Base-by-base conservation (phyloP, 2,797 vertebrate genomes). In the Babyrousa celebensis region DNA sequence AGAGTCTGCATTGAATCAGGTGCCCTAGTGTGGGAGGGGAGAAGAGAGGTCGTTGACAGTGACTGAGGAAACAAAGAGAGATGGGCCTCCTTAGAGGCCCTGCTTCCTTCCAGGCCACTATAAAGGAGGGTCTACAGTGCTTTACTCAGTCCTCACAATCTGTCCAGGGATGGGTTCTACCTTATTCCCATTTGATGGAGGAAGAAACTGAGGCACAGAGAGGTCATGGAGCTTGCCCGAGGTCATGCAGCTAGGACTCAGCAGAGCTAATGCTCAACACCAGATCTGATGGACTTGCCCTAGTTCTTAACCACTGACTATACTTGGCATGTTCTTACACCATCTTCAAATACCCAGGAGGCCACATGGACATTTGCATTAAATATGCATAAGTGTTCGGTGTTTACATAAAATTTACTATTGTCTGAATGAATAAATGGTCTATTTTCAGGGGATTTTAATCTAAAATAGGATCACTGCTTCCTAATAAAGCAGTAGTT, bases 361-460 rank as follows among this genome's bases (percentile, higher is more conserved):
- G 68, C 62, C 82, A 65, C 29, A 9, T 6, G 67, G 36, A 58
- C 52, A 82, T 80, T 74, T 60, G 67, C 32, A 52, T 58, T 29
- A 89, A 78, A 48, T 71, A 1, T 40, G 15, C 58, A 1, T 1
- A 11, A 58, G n/a, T 65, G 12, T 75, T 72, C 68, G 56, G 74
- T 23, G 27, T 83, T 95, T n/a, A 58, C 88, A n/a, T 23, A 11
- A 12, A 18, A 79, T 70, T 80, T 68, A 32, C 78, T 80, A 77
- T 27, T 71, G 36, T 74, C 83, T 77, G 3, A 40, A 62, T 84
- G 60, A 80, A 40, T 12, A 25, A 90, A 62, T 52, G 23, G 48
- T 87, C 86, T 94, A 93, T 93, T 96, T 96, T 77, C 75, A 70
- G 91, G 52, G 36, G 56, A 79, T 93, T 84, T 79, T 18, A 16